Evolutionary conservation across 1,140 invertebrate genomes (phyloP).

Genomic region (Linepithema humile): DNA sequence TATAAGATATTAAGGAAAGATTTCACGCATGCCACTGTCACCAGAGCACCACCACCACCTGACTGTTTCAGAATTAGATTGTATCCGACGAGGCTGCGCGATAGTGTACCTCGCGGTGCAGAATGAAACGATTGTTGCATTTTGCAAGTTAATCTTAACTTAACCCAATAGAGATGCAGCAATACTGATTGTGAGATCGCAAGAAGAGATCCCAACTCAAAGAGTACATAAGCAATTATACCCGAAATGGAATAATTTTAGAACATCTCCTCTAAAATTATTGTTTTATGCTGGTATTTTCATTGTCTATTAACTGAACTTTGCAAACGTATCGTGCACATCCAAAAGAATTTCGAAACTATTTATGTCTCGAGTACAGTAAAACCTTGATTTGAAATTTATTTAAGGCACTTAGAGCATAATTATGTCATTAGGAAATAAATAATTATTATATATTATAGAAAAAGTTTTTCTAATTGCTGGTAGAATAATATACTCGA

Average conservation of each 20-base stretch:
- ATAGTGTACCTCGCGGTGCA: neutral
- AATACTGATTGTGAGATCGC: neutral
- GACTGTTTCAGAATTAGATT: constrained; percentile 68
- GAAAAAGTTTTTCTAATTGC: neutral
- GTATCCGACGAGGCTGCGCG: constrained; percentile 23
- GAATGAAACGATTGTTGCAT: neutral
- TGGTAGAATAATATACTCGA: neutral
- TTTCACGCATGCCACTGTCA: constrained; percentile 78
- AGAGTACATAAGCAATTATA: neutral
- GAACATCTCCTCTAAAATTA: neutral
- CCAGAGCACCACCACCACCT: constrained; percentile 79
- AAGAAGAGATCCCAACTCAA: neutral
- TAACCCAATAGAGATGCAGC: neutral
- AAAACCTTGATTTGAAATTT: neutral
- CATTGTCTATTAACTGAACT: too few species aligned
- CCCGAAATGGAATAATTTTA: constrained; percentile 5
- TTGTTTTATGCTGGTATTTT: neutral
- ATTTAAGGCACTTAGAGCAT: neutral
- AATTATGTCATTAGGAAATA: neutral
- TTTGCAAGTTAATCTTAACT: constrained; percentile 60
- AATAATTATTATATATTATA: neutral
- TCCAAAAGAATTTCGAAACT: too few species aligned
- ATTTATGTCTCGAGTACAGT: neutral
- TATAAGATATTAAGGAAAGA: constrained; percentile 57
- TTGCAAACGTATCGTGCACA: too few species aligned